These are phyloP conservation scores for Aphis gossypii DNA, from an alignment of 1,140 invertebrate genomes.

Conservation along the genomic window DNA sequence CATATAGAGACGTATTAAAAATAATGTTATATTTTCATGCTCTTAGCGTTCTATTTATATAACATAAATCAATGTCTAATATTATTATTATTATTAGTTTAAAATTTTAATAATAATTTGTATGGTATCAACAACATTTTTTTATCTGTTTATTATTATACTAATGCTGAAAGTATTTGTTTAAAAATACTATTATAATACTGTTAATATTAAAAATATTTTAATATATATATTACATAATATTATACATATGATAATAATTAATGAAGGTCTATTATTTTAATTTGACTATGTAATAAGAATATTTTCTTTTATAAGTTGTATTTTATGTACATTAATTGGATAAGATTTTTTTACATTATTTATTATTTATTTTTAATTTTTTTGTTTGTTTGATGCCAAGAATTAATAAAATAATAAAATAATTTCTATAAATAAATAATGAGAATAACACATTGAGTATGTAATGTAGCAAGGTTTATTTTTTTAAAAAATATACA, in stretches of 20 bases:
- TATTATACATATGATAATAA: conserved; percentile 9
- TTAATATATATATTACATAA: conserved; percentile 20
- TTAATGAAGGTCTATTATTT: background rate
- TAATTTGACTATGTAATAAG: background rate
- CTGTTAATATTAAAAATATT: background rate
- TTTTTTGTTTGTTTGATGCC: background rate
- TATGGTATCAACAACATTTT: background rate
- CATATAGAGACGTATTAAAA: background rate
- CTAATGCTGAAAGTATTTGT: conserved; percentile 7
- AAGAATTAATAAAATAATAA: conserved; percentile 31
- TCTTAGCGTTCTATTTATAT: background rate
- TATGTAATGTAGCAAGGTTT: conserved; percentile 55
- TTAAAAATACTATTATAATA: background rate
- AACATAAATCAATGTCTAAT: conserved; percentile 17
- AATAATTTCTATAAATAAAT: conserved; percentile 33
- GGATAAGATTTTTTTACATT: background rate
- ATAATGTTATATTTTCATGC: background rate
- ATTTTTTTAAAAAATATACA: conserved; percentile 51
- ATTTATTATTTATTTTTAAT: background rate
- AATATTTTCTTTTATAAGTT: background rate
- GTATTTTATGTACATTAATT: background rate
- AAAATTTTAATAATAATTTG: conserved; percentile 20
- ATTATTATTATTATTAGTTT: background rate
- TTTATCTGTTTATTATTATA: conserved; percentile 19
- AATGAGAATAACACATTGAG: conserved; percentile 9